A percentile compares a stretch with the other conserved stretches of the same genome.
Conservation (phyloP, 2,888 invertebrate species). For the Drosophila pullipes region DNA sequence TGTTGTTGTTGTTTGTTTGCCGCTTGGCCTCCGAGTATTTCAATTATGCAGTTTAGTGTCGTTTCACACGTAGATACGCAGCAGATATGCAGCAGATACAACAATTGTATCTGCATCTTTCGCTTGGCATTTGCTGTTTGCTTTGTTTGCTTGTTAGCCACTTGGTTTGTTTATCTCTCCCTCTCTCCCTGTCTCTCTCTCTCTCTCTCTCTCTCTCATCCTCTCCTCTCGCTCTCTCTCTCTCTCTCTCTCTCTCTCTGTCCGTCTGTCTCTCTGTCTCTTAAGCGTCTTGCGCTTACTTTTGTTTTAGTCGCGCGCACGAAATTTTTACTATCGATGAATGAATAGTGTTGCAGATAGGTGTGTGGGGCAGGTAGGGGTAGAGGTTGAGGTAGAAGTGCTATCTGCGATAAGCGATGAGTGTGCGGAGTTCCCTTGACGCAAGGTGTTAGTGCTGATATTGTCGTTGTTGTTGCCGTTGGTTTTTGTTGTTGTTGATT, state of each 20-base stretch:
- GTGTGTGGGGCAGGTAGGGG: not conserved
- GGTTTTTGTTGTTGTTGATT: conserved; percentile 24
- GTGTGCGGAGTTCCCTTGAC: conserved; percentile 75
- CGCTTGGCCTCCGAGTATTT: conserved; percentile 52
- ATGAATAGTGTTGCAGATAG: conserved; percentile 49
- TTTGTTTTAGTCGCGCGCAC: conserved; percentile 66
- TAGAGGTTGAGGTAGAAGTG: not conserved
- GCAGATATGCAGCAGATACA: conserved; percentile 26
- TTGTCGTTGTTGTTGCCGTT: conserved; percentile 13
- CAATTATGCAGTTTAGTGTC: conserved; percentile 72
- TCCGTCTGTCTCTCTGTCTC: conserved; percentile 12
- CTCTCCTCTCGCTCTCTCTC: not conserved
- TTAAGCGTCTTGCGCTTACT: conserved; percentile 32
- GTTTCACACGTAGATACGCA: conserved; percentile 69
- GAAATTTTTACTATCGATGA: conserved; percentile 66
- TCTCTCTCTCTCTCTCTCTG: not conserved
- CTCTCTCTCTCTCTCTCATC: conserved; percentile 1
- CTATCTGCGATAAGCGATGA: conserved; percentile 67
- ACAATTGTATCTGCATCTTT: conserved; percentile 46
- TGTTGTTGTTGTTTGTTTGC: conserved; percentile 13
- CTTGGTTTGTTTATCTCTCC: conserved; percentile 42
- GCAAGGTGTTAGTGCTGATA: conserved; percentile 18
- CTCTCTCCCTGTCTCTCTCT: conserved; percentile 6
- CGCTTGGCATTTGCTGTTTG: conserved; percentile 25
- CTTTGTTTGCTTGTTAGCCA: conserved; percentile 46